phyloP scores from a whole-genome alignment of 2,888 invertebrate genomes.

The Pterostichus madidus region DNA sequence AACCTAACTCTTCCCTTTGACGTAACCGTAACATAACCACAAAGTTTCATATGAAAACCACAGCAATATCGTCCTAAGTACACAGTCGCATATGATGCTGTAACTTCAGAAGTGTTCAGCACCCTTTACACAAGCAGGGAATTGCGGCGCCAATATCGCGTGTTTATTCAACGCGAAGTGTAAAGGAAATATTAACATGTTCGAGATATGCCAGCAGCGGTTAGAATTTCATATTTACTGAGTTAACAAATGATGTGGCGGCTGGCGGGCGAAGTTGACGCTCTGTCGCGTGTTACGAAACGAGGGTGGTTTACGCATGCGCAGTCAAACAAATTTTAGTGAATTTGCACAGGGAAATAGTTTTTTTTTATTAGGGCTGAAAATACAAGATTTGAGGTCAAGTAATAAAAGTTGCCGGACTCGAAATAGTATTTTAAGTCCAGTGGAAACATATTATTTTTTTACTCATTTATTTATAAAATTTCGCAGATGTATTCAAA shows the following conservation, averaged over 20 bases:
- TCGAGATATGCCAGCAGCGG: slow-evolving; percentile 74
- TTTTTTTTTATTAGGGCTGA: too few species aligned
- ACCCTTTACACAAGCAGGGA: slow-evolving; percentile 67
- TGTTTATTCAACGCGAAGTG: slow-evolving; percentile 71
- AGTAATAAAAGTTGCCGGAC: too few species aligned
- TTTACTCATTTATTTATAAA: too few species aligned
- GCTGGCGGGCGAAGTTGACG: slow-evolving; percentile 61
- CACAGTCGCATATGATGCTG: slow-evolving; percentile 15
- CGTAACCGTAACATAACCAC: neutral
- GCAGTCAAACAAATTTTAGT: too few species aligned
- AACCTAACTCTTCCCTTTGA: slow-evolving; percentile 2
- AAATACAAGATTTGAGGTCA: too few species aligned
- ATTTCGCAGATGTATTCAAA: too few species aligned
- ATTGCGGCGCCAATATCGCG: slow-evolving; percentile 70
- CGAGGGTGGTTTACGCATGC: neutral
- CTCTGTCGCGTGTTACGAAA: slow-evolving; percentile 7
- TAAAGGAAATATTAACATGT: slow-evolving; percentile 74
- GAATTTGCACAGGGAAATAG: too few species aligned
- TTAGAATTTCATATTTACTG: slow-evolving; percentile 76
- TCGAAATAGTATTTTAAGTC: too few species aligned
- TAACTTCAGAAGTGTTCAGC: slow-evolving; percentile 35
- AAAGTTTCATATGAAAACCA: too few species aligned
- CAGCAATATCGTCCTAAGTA: slow-evolving; percentile 48
- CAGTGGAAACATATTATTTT: too few species aligned
- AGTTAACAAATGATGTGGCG: slow-evolving; percentile 73